Percentiles rank a stretch among this genome's conserved stretches.
phyloP scores from a whole-genome alignment of 1,140 invertebrate species.

The Parapsyche elsis region DNA sequence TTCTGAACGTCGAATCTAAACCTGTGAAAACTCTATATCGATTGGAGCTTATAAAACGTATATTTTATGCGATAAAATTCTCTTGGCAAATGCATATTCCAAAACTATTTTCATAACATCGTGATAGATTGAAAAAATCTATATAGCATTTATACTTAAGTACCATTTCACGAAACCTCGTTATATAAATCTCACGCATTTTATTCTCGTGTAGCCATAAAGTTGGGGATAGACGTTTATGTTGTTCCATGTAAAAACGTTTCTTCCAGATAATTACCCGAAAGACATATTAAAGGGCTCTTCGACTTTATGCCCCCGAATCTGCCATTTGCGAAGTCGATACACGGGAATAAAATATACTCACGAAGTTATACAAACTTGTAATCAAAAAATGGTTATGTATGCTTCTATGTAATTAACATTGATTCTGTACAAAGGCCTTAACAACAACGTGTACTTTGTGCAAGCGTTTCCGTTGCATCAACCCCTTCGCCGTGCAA shows the following conservation, averaged over 20 bases:
- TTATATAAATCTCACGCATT: slow-evolving; percentile 12
- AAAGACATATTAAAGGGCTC: slow-evolving; percentile 28
- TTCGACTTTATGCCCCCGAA: slow-evolving; percentile 19
- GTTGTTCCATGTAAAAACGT: slow-evolving; percentile 21
- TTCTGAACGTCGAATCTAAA: background rate
- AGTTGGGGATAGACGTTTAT: slow-evolving; percentile 16
- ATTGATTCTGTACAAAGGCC: no score
- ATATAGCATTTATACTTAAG: background rate
- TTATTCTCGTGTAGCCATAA: slow-evolving; percentile 27
- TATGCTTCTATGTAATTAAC: no score
- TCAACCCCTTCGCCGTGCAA: no score
- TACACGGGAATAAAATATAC: background rate
- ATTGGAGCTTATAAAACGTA: no score
- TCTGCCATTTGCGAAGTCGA: background rate
- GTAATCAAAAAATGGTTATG: no score
- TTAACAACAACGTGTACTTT: no score
- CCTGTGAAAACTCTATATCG: background rate
- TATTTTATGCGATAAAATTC: no score
- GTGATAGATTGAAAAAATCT: no score
- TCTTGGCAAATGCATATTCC: no score
- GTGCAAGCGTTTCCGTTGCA: no score
- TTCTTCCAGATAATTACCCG: slow-evolving; percentile 41
- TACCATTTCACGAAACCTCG: background rate
- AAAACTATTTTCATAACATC: no score
- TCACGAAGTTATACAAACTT: background rate